These are phyloP conservation scores for Melinaea marsaeus DNA, from an alignment of 2,888 invertebrate species.

Conservation along the genomic window DNA sequence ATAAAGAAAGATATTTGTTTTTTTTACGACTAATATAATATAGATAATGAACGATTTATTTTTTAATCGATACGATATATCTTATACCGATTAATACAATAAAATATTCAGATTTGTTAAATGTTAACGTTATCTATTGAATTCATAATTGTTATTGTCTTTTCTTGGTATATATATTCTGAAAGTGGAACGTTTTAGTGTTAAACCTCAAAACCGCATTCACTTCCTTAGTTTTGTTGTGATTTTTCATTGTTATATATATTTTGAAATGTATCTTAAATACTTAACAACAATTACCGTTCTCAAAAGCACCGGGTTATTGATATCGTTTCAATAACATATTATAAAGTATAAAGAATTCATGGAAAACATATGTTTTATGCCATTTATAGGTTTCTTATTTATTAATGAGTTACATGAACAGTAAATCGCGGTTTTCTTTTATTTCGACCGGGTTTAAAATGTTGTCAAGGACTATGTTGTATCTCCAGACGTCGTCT, in stretches of 20 bases:
- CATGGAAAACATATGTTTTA: slow-evolving; percentile 9
- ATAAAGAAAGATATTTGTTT: no score
- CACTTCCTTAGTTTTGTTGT: slow-evolving; percentile 58
- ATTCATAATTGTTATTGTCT: not conserved
- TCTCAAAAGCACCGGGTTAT: slow-evolving; percentile 15
- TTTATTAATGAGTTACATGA: slow-evolving; percentile 14
- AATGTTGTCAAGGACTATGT: not conserved
- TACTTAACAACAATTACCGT: slow-evolving; percentile 24
- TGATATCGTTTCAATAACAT: slow-evolving; percentile 19
- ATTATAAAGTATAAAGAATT: slow-evolving; percentile 15
- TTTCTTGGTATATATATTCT: not conserved
- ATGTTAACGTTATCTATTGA: not conserved
- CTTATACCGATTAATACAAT: no score
- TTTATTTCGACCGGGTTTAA: not conserved
- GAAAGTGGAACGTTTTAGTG: slow-evolving; percentile 33
- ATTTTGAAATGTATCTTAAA: slow-evolving; percentile 18
- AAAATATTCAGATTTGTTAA: no score
- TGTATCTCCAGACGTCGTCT: not conserved
- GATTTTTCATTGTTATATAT: slow-evolving; percentile 51
- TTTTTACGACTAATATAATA: no score
- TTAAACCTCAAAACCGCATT: slow-evolving; percentile 60
- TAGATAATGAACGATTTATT: no score
- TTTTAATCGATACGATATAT: no score
- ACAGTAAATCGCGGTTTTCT: slow-evolving; percentile 10
- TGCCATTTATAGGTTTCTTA: slow-evolving; percentile 9